These are phyloP conservation scores for Grammomys surdaster DNA, from an alignment of 2,113 vertebrate species.

Conservation along the genomic window DNA sequence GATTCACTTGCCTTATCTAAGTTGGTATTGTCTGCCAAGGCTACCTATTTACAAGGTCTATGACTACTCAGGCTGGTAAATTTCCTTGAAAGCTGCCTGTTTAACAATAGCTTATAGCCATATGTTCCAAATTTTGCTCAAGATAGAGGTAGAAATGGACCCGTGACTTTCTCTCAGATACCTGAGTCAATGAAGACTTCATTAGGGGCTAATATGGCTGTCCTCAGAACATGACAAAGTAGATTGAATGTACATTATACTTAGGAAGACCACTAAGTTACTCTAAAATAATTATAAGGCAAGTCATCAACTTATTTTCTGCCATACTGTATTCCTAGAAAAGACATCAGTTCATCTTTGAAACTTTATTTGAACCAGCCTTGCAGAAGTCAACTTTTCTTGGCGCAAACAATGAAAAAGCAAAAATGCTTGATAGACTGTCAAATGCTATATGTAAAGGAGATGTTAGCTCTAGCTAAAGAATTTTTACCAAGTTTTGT, in stretches of 20 bases:
- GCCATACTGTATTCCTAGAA: background rate
- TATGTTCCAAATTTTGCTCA: background rate
- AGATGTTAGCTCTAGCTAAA: background rate
- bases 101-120: no score
- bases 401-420: slow-evolving; percentile 26
- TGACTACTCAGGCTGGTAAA: no score
- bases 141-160: background rate
- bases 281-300: background rate
- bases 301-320: background rate
- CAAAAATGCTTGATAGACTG: background rate
- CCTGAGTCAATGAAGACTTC: background rate
- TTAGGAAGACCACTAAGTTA: background rate
- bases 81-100: no score
- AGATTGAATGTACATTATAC: background rate
- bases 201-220: background rate
- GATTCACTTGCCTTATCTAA: no score
- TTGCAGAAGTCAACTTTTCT: background rate
- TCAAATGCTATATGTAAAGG: background rate
- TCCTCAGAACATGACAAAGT: background rate
- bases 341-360: background rate
- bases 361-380: background rate
- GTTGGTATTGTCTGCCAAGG: no score
- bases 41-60: no score
- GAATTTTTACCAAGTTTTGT: background rate
- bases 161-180: background rate